Base-by-base conservation (phyloP, 1,140 invertebrate genomes). In the Probaryconus sp. region DNA sequence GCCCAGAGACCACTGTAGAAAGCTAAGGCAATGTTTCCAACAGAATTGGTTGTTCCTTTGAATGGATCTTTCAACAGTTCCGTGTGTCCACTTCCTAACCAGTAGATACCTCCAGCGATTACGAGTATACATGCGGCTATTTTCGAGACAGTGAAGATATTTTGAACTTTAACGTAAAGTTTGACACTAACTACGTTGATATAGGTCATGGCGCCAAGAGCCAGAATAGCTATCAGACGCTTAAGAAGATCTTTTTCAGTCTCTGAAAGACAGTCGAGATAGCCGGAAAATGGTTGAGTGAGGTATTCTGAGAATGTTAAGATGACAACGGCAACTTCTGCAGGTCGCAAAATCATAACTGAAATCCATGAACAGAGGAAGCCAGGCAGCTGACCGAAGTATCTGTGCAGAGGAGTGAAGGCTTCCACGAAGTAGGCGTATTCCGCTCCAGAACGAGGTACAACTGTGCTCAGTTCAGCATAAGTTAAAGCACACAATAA, bases 1-100 rank as follows among this genome's bases (percentile, higher is more conserved):
- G 97, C 96, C 94, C 97, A 98, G 0, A 98, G 88, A 0, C 96
- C 96, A 37, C 93, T 96, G 83, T 98, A 98, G 77, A 98, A 95
- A 0, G 96, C 96, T 9, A 97, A 87, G 0, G 96, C 95, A 3
- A 97, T 90, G 69, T 92, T 89, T 4, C 94, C 94, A 1, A 92
- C 85, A 14, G 91, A 91, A 0, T 86, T 90, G 0, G 91, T 92
- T 2, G 94, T 94, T 1, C 92, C 92, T 73, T 93, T 89, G 82
- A 97, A 98, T 0, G 95, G 94, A 60, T 90, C 89, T 0, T 83
- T 78, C 6, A 97, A 88, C 74, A 96, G 89, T 45, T 92, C 88
- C 0, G 92, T 92, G 70, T 93, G 91, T 9, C 91, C 91, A 83
- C 86, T 87, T 6, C 83, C 85, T 9, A 97, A 85, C 89, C 94